Conservation (phyloP, 1,140 invertebrate genomes). For the Hycleus phaleratus region DNA sequence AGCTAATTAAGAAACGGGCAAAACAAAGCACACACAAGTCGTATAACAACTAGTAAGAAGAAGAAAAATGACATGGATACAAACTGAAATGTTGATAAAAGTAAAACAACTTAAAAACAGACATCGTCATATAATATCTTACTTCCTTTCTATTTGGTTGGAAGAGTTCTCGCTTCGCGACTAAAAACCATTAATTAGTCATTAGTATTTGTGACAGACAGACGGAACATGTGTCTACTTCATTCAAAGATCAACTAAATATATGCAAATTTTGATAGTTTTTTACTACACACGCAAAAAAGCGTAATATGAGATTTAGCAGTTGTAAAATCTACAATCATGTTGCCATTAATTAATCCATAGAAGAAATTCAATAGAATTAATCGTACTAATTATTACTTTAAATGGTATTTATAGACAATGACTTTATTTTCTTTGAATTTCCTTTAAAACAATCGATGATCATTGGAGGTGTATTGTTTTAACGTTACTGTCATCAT, state of each 20-base stretch:
- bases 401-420: neutral
- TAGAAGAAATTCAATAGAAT: slow-evolving; percentile 1
- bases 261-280: neutral
- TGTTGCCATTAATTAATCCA: slow-evolving; percentile 1
- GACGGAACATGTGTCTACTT: slow-evolving; percentile 2
- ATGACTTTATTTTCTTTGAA: slow-evolving; percentile 12
- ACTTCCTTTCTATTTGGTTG: slow-evolving; percentile 14
- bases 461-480: slow-evolving; percentile 11
- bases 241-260: neutral
- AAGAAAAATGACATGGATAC: neutral
- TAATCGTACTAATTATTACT: slow-evolving; percentile 3
- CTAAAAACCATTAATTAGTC: slow-evolving; percentile 12
- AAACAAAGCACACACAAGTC: neutral
- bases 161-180: slow-evolving; percentile 9
- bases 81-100: slow-evolving; percentile 6
- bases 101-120: slow-evolving; percentile 4
- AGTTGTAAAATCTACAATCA: neutral
- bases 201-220: slow-evolving; percentile 7
- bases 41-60: too few relatives aligned
- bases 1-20: slow-evolving; percentile 10
- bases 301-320: too few relatives aligned
- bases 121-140: slow-evolving; percentile 14
- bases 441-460: slow-evolving; percentile 1
- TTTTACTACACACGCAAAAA: too few relatives aligned
- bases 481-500: neutral